Base-by-base conservation (phyloP, 1,140 invertebrate genomes). In the Melipona quadrifasciata region DNA sequence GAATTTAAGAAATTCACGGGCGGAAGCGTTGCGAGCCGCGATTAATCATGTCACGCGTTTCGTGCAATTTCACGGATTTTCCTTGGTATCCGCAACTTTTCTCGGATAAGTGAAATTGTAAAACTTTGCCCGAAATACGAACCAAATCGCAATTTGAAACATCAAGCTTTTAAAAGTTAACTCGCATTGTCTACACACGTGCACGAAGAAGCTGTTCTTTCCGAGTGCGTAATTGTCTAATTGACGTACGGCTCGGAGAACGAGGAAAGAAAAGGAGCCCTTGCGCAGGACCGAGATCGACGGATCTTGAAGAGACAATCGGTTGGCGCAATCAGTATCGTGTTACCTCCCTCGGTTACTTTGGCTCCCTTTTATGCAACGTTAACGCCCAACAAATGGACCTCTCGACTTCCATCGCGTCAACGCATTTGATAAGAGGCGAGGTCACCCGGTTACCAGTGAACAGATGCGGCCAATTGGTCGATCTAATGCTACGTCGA, bases 381-480 rank as follows among this genome's bases (percentile, higher is more conserved):
- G 78, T 90, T 83, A 87, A 89, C 82, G 72, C 80, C 85, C 80
- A 89, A 90, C 90, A 91, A 91, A 91, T 83, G 87, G 81, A 86
- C 90, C 88, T 90, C 89, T 90, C 83, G 79, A 87, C 85, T 91
- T 84, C 87, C 92, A 92, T 92, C 90, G 89, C 88, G 89, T 92
- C 90, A 90, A 91, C 87, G 89, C 82, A 86, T 91, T 91, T 93
- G 92, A 93, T 93, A 92, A 90, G 86, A 89, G 79, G 75, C 90
- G 91, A 92, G 91, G 92, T 92, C 91, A 92, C 85, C 84, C 84
- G 88, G 86, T 92, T 87, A 87, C 86, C 88, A 87, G 86, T 89
- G 88, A 89, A 92, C 90, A 91, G 86, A 91, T 90, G 87, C 88
- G 87, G 47, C 73, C 84, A 91, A 92, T 92, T 91, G 87, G 67